Evolutionary conservation across 1,140 invertebrate species (phyloP).

Genomic region (Aphelinus atriplicis): DNA sequence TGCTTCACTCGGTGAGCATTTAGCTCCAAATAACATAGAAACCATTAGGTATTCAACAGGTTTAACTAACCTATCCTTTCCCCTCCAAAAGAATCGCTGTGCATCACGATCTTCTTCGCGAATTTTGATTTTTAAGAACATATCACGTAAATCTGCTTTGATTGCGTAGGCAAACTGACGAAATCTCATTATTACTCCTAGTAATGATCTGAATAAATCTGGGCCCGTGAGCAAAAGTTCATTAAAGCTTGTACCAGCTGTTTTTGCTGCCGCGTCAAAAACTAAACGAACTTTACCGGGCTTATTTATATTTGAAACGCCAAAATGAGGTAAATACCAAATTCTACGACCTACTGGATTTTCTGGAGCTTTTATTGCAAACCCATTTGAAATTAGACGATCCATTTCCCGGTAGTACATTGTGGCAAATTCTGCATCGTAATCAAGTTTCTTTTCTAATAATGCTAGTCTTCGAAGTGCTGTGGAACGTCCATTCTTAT

Average conservation of each 20-base stretch:
- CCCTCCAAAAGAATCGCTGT: too few relatives aligned
- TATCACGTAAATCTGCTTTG: constrained; percentile 34
- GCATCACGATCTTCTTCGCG: too few relatives aligned
- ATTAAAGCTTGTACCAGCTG: constrained; percentile 46
- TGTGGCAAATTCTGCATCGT: constrained; percentile 10
- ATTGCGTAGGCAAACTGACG: constrained; percentile 6
- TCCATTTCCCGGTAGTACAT: constrained; percentile 32
- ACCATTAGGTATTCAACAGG: not conserved
- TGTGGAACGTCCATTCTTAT: not conserved
- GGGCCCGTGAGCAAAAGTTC: constrained; percentile 43
- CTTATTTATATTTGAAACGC: constrained; percentile 40
- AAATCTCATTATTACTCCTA: constrained; percentile 48
- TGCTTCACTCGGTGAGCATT: not conserved
- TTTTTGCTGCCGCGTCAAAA: too few relatives aligned
- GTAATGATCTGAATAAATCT: too few relatives aligned
- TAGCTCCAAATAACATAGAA: constrained; percentile 1
- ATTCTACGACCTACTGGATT: not conserved
- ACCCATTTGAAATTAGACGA: constrained; percentile 36
- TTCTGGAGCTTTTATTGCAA: constrained; percentile 21
- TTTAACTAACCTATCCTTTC: constrained; percentile 35
- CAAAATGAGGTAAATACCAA: constrained; percentile 51
- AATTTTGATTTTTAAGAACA: too few relatives aligned
- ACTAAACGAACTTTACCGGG: too few relatives aligned
- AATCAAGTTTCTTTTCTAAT: constrained; percentile 24
- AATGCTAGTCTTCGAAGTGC: constrained; percentile 20